Percentiles rank a stretch among this genome's conserved stretches.
Conservation (phyloP, 2,797 vertebrate genomes). For the Echiichthys vipera region DNA sequence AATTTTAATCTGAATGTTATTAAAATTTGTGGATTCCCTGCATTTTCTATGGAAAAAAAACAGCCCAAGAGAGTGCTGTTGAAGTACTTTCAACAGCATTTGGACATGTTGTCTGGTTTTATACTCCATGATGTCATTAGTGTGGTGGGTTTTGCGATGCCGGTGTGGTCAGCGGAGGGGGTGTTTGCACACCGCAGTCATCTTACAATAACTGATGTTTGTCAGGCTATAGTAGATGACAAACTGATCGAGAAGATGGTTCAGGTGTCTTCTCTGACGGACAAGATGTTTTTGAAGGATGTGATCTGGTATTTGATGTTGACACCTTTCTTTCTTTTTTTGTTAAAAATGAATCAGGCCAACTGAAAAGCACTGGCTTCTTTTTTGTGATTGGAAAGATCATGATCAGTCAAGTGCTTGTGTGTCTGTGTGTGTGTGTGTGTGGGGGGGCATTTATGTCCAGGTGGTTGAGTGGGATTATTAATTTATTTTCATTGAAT, state of each 20-base stretch:
- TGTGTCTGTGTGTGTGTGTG: slow-evolving; percentile 34
- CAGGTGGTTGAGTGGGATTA: slow-evolving; percentile 50
- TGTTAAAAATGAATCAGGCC: no score
- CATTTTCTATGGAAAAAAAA: slow-evolving; percentile 63
- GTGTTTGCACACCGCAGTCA: slow-evolving; percentile 12
- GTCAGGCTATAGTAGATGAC: background rate
- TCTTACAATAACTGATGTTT: slow-evolving; percentile 8
- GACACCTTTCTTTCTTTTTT: slow-evolving; percentile 5
- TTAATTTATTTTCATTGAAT: slow-evolving; percentile 31
- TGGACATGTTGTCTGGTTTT: slow-evolving; percentile 62
- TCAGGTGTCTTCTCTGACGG: background rate
- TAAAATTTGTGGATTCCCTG: slow-evolving; percentile 80
- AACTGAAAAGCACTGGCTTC: background rate
- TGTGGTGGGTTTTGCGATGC: slow-evolving; percentile 32
- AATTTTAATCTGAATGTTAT: slow-evolving; percentile 84
- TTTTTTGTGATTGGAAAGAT: slow-evolving; percentile 24
- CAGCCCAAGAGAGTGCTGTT: slow-evolving; percentile 60
- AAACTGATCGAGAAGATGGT: background rate
- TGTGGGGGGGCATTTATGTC: slow-evolving; percentile 40
- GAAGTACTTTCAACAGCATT: slow-evolving; percentile 65
- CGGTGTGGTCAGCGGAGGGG: slow-evolving; percentile 41
- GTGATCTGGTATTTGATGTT: background rate
- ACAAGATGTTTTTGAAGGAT: background rate
- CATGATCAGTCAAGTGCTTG: slow-evolving; percentile 17
- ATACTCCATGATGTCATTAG: slow-evolving; percentile 45